These are phyloP conservation scores for Equus quagga DNA, from an alignment of 2,113 vertebrate genomes.

Conservation along the genomic window DNA sequence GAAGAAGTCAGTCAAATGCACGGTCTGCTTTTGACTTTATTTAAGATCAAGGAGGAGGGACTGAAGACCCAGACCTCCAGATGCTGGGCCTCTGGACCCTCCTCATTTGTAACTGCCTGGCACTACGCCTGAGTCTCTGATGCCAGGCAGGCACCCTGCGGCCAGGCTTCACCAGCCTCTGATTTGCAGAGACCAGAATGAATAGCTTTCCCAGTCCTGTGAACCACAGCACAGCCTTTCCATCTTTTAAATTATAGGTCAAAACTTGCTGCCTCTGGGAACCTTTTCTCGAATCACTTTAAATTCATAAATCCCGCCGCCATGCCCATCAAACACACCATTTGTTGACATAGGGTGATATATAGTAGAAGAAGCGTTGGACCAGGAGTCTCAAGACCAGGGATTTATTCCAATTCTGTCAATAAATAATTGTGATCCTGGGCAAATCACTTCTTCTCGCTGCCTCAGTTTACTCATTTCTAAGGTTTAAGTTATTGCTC, in stretches of 20 bases:
- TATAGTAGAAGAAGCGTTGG: neutral
- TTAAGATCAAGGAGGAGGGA: neutral
- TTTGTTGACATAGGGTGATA: conserved; percentile 61
- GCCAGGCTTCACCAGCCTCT: neutral
- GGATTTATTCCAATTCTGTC: conserved; percentile 49
- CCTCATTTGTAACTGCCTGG: neutral
- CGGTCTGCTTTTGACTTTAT: neutral
- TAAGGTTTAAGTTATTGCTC: conserved; percentile 28
- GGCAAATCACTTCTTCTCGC: neutral
- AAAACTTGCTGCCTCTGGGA: conserved; percentile 65
- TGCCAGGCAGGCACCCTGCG: neutral
- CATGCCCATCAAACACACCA: neutral
- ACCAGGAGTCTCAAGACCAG: neutral
- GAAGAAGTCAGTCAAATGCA: neutral
- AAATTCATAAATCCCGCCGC: conserved; percentile 64
- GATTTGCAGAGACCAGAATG: conserved; percentile 53
- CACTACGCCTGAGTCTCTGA: neutral
- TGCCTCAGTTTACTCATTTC: conserved; percentile 40
- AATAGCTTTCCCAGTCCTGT: conserved; percentile 30
- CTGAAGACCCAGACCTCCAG: neutral
- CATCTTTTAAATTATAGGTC: conserved; percentile 75
- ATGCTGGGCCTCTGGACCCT: neutral
- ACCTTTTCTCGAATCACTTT: conserved; percentile 41
- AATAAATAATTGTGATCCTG: conserved; percentile 52
- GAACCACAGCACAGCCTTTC: conserved; percentile 63